Base-by-base conservation (phyloP, 1,140 invertebrate species). In the Drosophila erecta region DNA sequence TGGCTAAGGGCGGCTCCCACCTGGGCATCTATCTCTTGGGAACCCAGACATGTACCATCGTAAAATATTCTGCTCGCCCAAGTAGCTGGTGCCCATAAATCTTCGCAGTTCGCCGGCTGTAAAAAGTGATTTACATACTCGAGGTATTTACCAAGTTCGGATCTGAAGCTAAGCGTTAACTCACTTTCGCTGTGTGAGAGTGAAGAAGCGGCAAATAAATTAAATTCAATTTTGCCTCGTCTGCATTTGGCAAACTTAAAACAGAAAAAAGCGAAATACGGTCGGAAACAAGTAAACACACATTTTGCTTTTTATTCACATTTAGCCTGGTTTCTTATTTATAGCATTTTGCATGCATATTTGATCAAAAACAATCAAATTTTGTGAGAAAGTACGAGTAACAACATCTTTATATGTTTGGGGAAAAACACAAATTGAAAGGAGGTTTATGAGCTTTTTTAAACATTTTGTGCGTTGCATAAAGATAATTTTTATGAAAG, bases 321-420 rank as follows among this genome's bases (percentile, higher is more conserved):
- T 69, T 46, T 56, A n/a, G 11, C 20, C 20, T 20, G 22, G 64
- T 47, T 69, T 43, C 17, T 70, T 57, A 40, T 70, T 70, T 70
- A 40, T 57, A 70, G 50, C 50, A 49, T 70, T 71, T 71, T 57
- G 50, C 67, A 57, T 70, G 51, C 67, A 70, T 71, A 70, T 71
- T 70, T 71, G 51, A 71, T 70, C 65, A 71, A 70, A 70, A 71
- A 71, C 67, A 71, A 71, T 70, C 37, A 70, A 70, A 70, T 57
- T 49, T 30, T 70, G 40, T 40, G 15, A 35, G 35, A 70, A 57
- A 70, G 50, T 57, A 70, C 20, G 35, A 38, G 50, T 17, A 33
- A 55, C 40, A 20, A 47, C 66, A 47, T 56, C 50, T 69, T 56
- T 22, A 64, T 53, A 46, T 69, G 62, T 56, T 70, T 69, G 27